These are phyloP conservation scores for Takifugu ocellatus DNA, from an alignment of 2,797 vertebrate species.

Conservation along the genomic window DNA sequence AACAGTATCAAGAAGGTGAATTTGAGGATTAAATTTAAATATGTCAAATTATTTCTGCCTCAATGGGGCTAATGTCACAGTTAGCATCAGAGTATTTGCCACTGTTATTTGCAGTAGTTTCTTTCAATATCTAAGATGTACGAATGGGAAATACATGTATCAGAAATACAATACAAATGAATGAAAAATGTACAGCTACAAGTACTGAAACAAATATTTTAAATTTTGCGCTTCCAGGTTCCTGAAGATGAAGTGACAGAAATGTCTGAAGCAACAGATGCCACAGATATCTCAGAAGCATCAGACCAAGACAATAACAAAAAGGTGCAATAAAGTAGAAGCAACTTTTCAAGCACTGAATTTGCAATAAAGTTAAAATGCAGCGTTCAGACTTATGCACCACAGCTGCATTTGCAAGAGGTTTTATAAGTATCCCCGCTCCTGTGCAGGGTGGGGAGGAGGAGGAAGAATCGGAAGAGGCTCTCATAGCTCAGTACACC, in stretches of 20 bases:
- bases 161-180: neutral
- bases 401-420: neutral
- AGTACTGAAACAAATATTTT: neutral
- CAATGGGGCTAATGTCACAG: too few species aligned
- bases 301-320: slow-evolving; percentile 95
- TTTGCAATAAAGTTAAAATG: neutral
- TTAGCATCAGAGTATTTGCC: too few species aligned
- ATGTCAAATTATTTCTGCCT: too few species aligned
- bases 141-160: too few species aligned
- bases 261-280: slow-evolving; percentile 77
- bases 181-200: neutral
- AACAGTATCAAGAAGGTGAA: slow-evolving; percentile 90
- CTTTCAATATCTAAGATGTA: too few species aligned
- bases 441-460: slow-evolving; percentile 82
- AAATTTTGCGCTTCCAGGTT: slow-evolving; percentile 67
- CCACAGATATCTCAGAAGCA: slow-evolving; percentile 89
- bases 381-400: neutral
- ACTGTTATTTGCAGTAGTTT: too few species aligned
- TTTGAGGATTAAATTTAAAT: neutral
- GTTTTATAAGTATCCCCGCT: neutral
- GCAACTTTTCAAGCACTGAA: too few species aligned
- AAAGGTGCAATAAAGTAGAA: slow-evolving; percentile 74
- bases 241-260: slow-evolving; percentile 83
- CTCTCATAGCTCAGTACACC: slow-evolving; percentile 94
- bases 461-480: slow-evolving; percentile 91